Evolutionary conservation across 2,797 vertebrate genomes (phyloP), one percentile per base, ranked within the genome.

Genomic region (Pseudopleuronectes americanus): DNA sequence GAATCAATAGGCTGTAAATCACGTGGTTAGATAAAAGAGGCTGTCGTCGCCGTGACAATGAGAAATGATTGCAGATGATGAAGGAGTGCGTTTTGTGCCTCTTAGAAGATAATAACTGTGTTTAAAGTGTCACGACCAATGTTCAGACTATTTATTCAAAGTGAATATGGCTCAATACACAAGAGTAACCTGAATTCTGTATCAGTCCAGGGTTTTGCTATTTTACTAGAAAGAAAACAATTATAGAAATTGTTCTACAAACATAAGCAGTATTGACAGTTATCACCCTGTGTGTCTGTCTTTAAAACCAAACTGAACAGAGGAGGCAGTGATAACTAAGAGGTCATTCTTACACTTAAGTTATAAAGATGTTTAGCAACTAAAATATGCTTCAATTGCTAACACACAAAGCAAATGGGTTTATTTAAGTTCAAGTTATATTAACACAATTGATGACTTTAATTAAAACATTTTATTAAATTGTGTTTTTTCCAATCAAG

Each of bases 11-110:
- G 4, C 8, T 45, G 33, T 66, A 66, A 70, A 62, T 38, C 6
- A 53, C 54, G 9, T 28, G 7, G 28, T 60, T 41, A 22, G 56
- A 57, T 7, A 19, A 23, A 41, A 28, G 48, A 16, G 19, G 4
- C 16, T 17, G 10, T 28, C 8, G 4, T 64, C 43, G 38, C 63
- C 26, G 68, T 57, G 53, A 65, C 47, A 75, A 58, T 67, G 63
- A 33, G 9, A 55, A 3, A 22, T n/a, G 33, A 60, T 21, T 49
- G 7, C 36, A 48, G 31, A 59, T 33, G 26, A 62, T 31, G n/a
- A 47, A 33, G 28, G 17, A 43, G 10, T 5, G 23, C 33, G 5
- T 23, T 26, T 9, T 41, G 2, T 4, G 13, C 17, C 17, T 17
- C 17, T n/a, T 47, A 10, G 38, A 54, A n/a, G n/a, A 48, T 47